Conservation (phyloP, 2,113 vertebrate genomes). For the cat (Felis catus) region DNA sequence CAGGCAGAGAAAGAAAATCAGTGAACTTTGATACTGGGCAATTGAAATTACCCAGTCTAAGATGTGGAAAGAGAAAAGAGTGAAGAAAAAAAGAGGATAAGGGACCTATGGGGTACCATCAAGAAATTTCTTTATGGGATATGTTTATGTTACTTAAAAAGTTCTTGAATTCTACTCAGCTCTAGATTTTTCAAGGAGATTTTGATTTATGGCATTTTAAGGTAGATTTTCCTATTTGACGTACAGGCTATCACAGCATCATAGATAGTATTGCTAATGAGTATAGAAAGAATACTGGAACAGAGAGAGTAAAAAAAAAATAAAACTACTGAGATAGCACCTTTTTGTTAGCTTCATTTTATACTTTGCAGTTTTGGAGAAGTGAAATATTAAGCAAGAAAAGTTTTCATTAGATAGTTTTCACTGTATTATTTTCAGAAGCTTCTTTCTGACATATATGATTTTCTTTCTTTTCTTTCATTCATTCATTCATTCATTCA, state of each 20-base stretch:
- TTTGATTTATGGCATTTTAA: not conserved
- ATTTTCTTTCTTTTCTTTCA: not conserved
- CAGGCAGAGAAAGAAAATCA: not conserved
- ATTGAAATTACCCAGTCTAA: not conserved
- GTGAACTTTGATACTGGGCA: not conserved
- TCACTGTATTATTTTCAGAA: constrained; percentile 29
- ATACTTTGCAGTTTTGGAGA: constrained; percentile 2
- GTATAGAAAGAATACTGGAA: not conserved
- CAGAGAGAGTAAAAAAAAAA: not conserved
- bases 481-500: not conserved
- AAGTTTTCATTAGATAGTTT: not conserved
- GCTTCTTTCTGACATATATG: not conserved
- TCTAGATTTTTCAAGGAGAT: constrained; percentile 12
- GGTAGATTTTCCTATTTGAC: not conserved
- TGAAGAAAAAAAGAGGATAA: not conserved
- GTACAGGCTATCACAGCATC: not conserved
- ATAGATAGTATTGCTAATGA: not conserved
- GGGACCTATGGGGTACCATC: not conserved
- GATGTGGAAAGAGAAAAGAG: not conserved
- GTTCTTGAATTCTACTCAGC: not conserved
- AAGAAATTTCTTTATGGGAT: not conserved
- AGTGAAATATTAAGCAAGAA: not conserved
- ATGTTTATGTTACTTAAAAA: not conserved
- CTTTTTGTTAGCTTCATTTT: constrained; percentile 3
- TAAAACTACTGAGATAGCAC: not conserved